These are phyloP conservation scores for Uropetala carovei DNA, from an alignment of 2,888 invertebrate species.

Conservation along the genomic window DNA sequence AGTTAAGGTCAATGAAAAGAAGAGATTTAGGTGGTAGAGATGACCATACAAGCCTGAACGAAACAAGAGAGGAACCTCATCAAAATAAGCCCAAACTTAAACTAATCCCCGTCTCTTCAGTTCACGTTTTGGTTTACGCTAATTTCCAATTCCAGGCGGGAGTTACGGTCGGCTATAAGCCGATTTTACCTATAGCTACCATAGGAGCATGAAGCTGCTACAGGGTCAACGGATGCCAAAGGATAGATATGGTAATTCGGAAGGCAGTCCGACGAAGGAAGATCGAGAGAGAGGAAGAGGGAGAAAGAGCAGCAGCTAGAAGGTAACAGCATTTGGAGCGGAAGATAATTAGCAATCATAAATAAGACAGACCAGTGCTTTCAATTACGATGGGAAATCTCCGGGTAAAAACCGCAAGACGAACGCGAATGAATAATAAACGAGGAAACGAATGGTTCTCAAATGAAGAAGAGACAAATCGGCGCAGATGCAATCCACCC, in stretches of 20 bases:
- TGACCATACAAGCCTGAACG: slow-evolving; percentile 11
- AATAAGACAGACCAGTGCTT: not conserved
- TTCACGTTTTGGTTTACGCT: slow-evolving; percentile 46
- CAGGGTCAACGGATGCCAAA: slow-evolving; percentile 46
- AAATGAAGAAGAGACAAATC: not conserved
- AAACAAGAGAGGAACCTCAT: slow-evolving; percentile 37
- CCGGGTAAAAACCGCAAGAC: not conserved
- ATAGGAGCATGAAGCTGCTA: not conserved
- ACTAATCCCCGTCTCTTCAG: slow-evolving; percentile 34
- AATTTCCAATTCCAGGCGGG: slow-evolving; percentile 57
- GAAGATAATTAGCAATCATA: slow-evolving; percentile 15
- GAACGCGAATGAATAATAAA: not conserved
- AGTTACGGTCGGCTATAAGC: slow-evolving; percentile 43
- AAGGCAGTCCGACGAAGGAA: slow-evolving; percentile 19
- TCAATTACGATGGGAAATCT: not conserved
- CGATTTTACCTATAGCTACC: slow-evolving; percentile 57
- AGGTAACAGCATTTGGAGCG: not conserved
- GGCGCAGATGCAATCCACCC: not conserved
- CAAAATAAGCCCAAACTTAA: slow-evolving; percentile 41
- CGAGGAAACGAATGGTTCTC: no score
- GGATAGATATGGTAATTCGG: slow-evolving; percentile 55
- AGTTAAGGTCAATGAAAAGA: not conserved
- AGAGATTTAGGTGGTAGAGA: not conserved
- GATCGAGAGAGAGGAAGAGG: not conserved
- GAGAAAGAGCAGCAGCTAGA: not conserved